phyloP scores from a whole-genome alignment of 2,888 invertebrate genomes.

The Disparrhopalites patrizii region DNA sequence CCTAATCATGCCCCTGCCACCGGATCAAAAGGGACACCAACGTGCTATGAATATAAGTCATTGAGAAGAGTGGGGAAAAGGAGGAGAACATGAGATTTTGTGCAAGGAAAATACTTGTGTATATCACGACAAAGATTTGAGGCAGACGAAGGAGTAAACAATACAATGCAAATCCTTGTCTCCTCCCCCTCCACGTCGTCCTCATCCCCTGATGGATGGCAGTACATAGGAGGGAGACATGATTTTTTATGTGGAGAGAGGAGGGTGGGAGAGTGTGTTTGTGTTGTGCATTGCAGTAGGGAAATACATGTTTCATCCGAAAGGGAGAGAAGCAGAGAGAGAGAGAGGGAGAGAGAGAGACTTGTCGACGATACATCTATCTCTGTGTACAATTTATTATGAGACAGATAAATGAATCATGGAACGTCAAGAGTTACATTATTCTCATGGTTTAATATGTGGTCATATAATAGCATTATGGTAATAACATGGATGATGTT shows the following conservation, averaged over 20 bases:
- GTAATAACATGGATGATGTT: conserved; percentile 29
- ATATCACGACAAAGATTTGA: too few species aligned
- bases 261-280: background rate
- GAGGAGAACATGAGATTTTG: too few species aligned
- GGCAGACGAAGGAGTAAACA: background rate
- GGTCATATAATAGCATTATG: conserved; percentile 27
- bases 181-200: background rate
- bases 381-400: conserved; percentile 22
- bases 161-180: background rate
- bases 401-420: conserved; percentile 32
- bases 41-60: too few species aligned
- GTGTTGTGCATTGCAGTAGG: background rate
- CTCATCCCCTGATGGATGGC: too few species aligned
- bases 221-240: too few species aligned
- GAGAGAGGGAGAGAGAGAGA: background rate
- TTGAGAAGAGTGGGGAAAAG: too few species aligned
- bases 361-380: conserved; percentile 3
- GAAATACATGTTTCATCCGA: background rate
- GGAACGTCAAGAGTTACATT: conserved; percentile 30
- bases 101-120: too few species aligned
- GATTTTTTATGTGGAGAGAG: too few species aligned
- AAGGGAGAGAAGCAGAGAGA: background rate
- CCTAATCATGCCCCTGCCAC: too few species aligned
- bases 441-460: conserved; percentile 29
- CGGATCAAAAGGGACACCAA: too few species aligned